A percentile compares a stretch with the other conserved stretches of the same genome.
Conservation (phyloP, 2,888 invertebrate species). For the Cryptocheilus praepositus region DNA sequence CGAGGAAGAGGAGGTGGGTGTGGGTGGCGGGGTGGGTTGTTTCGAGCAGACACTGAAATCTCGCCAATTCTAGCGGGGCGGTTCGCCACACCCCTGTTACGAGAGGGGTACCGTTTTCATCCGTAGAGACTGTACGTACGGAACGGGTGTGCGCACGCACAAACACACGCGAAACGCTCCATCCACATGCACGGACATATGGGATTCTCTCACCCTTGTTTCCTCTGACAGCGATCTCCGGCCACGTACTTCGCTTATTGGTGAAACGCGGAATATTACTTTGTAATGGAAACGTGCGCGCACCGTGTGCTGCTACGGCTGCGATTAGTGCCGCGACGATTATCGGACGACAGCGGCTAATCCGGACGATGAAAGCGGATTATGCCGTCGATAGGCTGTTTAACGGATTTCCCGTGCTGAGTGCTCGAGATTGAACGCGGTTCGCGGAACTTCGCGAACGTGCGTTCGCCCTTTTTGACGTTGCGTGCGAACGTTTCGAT, state of each 20-base stretch:
- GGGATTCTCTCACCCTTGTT: constrained; percentile 34
- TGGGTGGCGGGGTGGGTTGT: constrained; percentile 44
- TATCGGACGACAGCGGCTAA: constrained; percentile 21
- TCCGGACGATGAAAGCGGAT: constrained; percentile 15
- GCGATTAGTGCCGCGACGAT: too few relatives aligned
- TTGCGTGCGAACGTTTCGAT: too few relatives aligned
- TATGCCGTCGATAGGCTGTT: constrained; percentile 1
- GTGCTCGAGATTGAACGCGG: background rate
- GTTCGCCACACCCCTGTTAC: constrained; percentile 67
- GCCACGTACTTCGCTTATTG: background rate
- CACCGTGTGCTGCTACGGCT: background rate
- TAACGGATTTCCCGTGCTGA: constrained; percentile 7
- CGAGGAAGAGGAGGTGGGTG: constrained; percentile 38
- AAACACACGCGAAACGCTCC: too few relatives aligned
- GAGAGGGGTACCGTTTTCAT: constrained; percentile 32
- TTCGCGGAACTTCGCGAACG: too few relatives aligned
- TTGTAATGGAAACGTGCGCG: constrained; percentile 5
- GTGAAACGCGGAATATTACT: constrained; percentile 11
- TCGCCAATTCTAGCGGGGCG: constrained; percentile 73
- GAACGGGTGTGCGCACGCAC: background rate
- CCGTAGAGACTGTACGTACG: constrained; percentile 5
- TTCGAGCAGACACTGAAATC: constrained; percentile 70
- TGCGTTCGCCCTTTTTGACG: too few relatives aligned
- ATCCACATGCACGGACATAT: background rate
- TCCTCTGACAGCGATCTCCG: constrained; percentile 14